phyloP scores from a whole-genome alignment of 2,888 invertebrate species.

The Ecdyonurus torrentis region DNA sequence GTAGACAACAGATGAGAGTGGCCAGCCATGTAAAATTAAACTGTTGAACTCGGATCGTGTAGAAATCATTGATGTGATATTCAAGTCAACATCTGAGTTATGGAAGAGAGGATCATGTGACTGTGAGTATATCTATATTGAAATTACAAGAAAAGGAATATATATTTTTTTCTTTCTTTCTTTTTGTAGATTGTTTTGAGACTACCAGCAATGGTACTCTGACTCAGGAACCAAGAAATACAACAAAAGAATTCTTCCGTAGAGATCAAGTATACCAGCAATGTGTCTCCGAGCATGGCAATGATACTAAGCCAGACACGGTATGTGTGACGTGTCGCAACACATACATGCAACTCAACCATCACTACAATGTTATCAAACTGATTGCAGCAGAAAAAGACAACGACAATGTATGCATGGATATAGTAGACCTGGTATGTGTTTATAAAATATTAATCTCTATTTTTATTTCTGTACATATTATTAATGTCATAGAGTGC shows the following conservation, averaged over 20 bases:
- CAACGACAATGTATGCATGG: slow-evolving; percentile 42
- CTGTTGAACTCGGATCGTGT: slow-evolving; percentile 43
- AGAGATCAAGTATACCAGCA: background rate
- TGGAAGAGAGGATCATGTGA: slow-evolving; percentile 46
- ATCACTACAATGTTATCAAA: slow-evolving; percentile 38
- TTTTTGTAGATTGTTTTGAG: slow-evolving; percentile 37
- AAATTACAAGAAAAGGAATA: slow-evolving; percentile 1
- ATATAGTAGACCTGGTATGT: slow-evolving; percentile 48
- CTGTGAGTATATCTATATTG: slow-evolving; percentile 27
- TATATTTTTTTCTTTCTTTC: background rate
- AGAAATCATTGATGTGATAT: slow-evolving; percentile 39
- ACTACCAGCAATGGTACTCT: slow-evolving; percentile 27
- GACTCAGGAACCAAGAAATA: slow-evolving; percentile 27
- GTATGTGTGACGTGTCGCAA: slow-evolving; percentile 37
- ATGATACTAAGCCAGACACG: background rate
- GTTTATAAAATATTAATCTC: no score
- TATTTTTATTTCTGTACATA: no score
- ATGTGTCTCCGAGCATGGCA: slow-evolving; percentile 3
- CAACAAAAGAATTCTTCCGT: slow-evolving; percentile 29
- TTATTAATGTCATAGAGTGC: no score
- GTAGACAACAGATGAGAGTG: slow-evolving; percentile 29
- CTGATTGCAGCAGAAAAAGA: slow-evolving; percentile 35
- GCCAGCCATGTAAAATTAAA: slow-evolving; percentile 35
- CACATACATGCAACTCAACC: slow-evolving; percentile 34
- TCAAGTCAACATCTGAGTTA: slow-evolving; percentile 34